A percentile compares a stretch with the other conserved stretches of the same genome.
Evolutionary conservation across 2,888 invertebrate species (phyloP).

Genomic region (Caenorhabditis plicata): DNA sequence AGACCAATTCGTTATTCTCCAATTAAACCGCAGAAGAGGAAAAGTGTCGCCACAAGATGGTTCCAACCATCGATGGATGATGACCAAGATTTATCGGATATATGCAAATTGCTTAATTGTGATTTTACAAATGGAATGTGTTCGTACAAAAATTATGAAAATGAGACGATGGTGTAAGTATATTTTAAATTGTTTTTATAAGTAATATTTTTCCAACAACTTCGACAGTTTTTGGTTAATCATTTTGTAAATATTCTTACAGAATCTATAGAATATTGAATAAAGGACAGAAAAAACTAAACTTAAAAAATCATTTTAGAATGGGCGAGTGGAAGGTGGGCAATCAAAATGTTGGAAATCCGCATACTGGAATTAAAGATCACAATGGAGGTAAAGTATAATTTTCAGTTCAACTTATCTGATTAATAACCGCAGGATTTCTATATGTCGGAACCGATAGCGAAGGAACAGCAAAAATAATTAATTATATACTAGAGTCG

Average conservation of each 20-base stretch:
- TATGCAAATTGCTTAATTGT: slow-evolving; percentile 44
- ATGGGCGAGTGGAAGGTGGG: slow-evolving; percentile 33
- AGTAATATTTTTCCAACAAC: background rate
- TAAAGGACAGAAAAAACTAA: no score
- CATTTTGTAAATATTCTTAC: background rate
- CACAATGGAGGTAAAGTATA: slow-evolving; percentile 5
- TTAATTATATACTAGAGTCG: slow-evolving; percentile 53
- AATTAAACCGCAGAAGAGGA: no score
- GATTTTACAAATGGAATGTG: slow-evolving; percentile 46
- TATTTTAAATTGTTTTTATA: background rate
- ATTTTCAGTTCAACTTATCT: background rate
- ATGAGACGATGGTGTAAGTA: slow-evolving; percentile 29
- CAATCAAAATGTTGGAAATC: slow-evolving; percentile 35
- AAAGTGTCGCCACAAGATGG: no score
- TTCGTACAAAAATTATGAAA: slow-evolving; percentile 38
- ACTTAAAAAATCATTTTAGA: slow-evolving; percentile 8
- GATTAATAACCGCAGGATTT: slow-evolving; percentile 30
- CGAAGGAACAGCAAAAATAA: slow-evolving; percentile 20
- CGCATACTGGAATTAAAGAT: slow-evolving; percentile 40
- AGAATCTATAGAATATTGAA: no score
- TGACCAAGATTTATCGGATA: slow-evolving; percentile 3
- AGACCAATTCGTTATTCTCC: slow-evolving; percentile 28
- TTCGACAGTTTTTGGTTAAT: background rate
- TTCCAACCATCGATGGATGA: no score
- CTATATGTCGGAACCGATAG: slow-evolving; percentile 53